phyloP scores from a whole-genome alignment of 2,113 vertebrate genomes.

The Microtus montanus region DNA sequence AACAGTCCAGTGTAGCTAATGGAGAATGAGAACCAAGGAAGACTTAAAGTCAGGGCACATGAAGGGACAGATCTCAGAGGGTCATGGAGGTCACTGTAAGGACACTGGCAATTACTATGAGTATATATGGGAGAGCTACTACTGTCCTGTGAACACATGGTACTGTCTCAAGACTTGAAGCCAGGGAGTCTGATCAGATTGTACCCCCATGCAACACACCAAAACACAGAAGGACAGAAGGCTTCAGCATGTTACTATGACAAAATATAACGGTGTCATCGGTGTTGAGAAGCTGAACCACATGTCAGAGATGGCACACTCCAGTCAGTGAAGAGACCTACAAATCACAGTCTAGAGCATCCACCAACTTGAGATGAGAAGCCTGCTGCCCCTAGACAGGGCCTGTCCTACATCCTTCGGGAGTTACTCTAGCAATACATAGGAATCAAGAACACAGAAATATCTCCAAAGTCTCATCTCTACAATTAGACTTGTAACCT shows the following conservation, averaged over 20 bases:
- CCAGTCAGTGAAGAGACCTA: background rate
- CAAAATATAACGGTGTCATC: background rate
- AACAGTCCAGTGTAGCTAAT: background rate
- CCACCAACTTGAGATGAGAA: background rate
- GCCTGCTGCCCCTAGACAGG: background rate
- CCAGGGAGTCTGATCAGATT: background rate
- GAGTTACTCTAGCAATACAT: background rate
- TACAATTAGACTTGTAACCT: background rate
- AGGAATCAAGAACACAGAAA: slow-evolving; percentile 22
- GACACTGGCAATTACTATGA: background rate
- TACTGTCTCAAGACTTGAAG: background rate
- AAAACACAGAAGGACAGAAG: background rate
- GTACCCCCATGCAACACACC: background rate
- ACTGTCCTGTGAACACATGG: background rate
- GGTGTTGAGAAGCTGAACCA: background rate
- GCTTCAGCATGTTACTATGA: background rate
- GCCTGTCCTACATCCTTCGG: background rate
- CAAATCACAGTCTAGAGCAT: background rate
- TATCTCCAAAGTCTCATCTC: slow-evolving; percentile 17
- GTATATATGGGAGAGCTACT: background rate
- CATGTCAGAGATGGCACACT: background rate
- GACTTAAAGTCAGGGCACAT: background rate
- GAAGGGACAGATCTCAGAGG: background rate
- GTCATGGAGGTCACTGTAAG: background rate
- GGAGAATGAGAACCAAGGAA: background rate